Percentiles rank a stretch among this genome's conserved stretches.
phyloP scores from a whole-genome alignment of 2,797 vertebrate genomes.

The Clamator glandarius region DNA sequence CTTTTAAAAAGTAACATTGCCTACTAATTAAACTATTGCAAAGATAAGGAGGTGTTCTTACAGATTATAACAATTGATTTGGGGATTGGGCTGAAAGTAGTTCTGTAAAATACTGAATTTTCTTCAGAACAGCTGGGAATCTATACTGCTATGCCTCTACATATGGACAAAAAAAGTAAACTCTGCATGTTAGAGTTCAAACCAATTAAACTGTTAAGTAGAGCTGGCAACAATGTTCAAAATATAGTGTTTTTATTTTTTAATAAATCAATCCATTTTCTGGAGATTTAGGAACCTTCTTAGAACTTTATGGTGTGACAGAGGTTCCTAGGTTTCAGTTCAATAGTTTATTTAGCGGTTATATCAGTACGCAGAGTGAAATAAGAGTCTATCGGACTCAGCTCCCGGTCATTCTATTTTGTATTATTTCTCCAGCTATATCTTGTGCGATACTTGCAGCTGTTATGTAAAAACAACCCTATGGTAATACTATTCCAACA shows the following conservation, averaged over 20 bases:
- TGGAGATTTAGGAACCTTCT: background rate
- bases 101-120: background rate
- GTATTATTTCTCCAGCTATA: background rate
- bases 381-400: background rate
- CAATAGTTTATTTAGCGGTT: background rate
- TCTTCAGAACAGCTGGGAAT: background rate
- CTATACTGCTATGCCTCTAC: background rate
- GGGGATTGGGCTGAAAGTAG: background rate
- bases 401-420: background rate
- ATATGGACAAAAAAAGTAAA: no score
- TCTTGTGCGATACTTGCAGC: background rate
- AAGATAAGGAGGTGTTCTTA: slow-evolving; percentile 10
- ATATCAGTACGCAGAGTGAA: background rate
- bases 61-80: background rate
- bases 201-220: background rate
- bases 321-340: background rate
- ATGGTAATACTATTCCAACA: background rate
- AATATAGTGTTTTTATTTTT: no score
- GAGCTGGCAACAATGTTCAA: background rate
- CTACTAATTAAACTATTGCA: slow-evolving; percentile 36
- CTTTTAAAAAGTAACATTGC: background rate
- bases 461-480: background rate
- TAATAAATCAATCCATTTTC: background rate
- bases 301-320: background rate
- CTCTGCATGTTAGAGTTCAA: background rate